These are phyloP conservation scores for Bucco capensis DNA, from an alignment of 2,113 vertebrate genomes.

Conservation along the genomic window DNA sequence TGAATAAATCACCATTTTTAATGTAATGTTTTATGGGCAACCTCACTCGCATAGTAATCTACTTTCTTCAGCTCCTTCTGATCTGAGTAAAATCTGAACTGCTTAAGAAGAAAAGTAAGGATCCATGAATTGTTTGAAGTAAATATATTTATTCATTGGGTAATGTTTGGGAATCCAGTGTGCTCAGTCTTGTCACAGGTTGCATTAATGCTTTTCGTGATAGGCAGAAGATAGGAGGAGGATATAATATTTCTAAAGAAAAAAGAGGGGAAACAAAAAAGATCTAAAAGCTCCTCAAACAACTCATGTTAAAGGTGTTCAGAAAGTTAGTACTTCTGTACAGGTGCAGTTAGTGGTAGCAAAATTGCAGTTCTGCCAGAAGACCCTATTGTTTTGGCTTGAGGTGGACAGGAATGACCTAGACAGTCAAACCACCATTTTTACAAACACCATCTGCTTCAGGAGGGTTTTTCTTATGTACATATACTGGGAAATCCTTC, in stretches of 20 bases:
- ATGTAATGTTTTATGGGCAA: neutral
- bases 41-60: neutral
- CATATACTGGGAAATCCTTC: neutral
- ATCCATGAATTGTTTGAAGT: neutral
- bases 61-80: neutral
- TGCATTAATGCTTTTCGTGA: too few species aligned
- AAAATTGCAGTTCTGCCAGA: neutral
- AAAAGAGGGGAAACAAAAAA: neutral
- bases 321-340: neutral
- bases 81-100: neutral
- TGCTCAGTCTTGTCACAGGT: too few species aligned
- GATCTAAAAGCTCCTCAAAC: accelerated
- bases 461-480: neutral
- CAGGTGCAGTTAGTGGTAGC: neutral
- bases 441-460: neutral
- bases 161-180: neutral
- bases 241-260: too few species aligned
- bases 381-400: neutral
- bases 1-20: neutral
- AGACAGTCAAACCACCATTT: neutral
- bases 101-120: neutral
- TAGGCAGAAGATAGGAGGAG: too few species aligned
- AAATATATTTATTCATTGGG: neutral
- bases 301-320: neutral
- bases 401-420: neutral